Conservation (phyloP, 2,113 vertebrate species). For the Suricata suricatta region DNA sequence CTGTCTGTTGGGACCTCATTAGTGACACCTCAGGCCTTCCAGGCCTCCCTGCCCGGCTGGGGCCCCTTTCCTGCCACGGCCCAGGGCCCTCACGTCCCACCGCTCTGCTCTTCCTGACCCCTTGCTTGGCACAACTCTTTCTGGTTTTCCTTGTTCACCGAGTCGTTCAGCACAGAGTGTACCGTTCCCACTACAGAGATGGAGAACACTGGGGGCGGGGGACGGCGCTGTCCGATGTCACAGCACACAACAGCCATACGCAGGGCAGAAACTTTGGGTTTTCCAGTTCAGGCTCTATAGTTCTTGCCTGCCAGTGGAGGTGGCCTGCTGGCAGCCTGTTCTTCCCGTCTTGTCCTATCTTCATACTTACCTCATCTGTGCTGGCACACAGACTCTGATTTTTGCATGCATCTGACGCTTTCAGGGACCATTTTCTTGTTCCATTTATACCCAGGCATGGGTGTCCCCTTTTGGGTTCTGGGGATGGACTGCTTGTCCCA, state of each 20-base stretch:
- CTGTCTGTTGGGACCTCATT: slow-evolving; percentile 68
- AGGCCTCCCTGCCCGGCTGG: background rate
- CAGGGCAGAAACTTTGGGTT: background rate
- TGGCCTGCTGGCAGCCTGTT: background rate
- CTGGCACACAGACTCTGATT: background rate
- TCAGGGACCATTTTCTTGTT: background rate
- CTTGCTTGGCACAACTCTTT: too few relatives aligned
- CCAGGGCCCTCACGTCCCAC: background rate
- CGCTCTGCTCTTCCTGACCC: background rate
- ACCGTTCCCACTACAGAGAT: background rate
- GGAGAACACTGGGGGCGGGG: background rate
- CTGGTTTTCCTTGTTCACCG: background rate
- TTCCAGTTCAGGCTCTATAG: background rate
- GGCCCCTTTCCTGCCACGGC: background rate
- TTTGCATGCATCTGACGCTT: background rate
- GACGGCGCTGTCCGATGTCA: background rate
- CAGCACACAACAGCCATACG: too few relatives aligned
- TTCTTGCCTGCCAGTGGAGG: background rate
- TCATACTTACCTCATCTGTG: background rate
- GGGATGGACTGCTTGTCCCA: background rate
- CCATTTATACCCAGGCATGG: background rate
- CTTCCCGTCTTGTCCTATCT: background rate
- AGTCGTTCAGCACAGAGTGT: background rate
- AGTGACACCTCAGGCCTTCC: slow-evolving; percentile 45
- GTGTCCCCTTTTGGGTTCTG: background rate